Evolutionary conservation across 1,140 invertebrate genomes (phyloP).

Genomic region (Pentalonia nigronervosa): DNA sequence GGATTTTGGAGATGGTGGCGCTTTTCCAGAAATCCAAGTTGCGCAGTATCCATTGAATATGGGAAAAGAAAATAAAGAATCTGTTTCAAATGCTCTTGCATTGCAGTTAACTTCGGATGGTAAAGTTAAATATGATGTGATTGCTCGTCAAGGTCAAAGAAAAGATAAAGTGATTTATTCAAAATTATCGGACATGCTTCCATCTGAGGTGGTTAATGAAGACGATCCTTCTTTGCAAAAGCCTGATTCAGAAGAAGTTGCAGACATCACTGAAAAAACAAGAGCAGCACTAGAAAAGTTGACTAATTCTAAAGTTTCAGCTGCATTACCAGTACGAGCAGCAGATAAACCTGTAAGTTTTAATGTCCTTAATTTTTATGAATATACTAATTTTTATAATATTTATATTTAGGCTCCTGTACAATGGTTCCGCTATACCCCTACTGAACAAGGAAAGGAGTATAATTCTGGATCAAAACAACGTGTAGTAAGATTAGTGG

Average conservation of each 20-base stretch:
- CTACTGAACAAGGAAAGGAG: constrained; percentile 92
- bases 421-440: constrained; percentile 97
- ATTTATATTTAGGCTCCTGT: constrained; percentile 74
- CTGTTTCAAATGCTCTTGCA: constrained; percentile 88
- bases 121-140: constrained; percentile 96
- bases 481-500: constrained; percentile 95
- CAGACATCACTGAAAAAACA: constrained; percentile 87
- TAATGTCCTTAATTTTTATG: not conserved
- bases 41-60: constrained; percentile 95
- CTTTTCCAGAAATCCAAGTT: constrained; percentile 97
- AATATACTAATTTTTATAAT: not conserved
- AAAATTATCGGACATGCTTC: constrained; percentile 91
- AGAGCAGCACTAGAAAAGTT: constrained; percentile 84
- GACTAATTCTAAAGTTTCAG: constrained; percentile 88
- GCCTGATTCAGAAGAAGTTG: constrained; percentile 84
- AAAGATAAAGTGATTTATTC: constrained; percentile 98
- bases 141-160: constrained; percentile 92
- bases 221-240: constrained; percentile 88
- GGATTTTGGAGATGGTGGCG: constrained; percentile 94
- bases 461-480: constrained; percentile 98
- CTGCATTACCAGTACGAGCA: constrained; percentile 90
- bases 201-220: constrained; percentile 90
- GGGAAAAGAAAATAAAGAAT: constrained; percentile 77
- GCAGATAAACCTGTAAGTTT: constrained; percentile 79
- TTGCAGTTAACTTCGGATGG: constrained; percentile 92